Base-by-base conservation (phyloP, 2,113 vertebrate species). In the Cygnus atratus region DNA sequence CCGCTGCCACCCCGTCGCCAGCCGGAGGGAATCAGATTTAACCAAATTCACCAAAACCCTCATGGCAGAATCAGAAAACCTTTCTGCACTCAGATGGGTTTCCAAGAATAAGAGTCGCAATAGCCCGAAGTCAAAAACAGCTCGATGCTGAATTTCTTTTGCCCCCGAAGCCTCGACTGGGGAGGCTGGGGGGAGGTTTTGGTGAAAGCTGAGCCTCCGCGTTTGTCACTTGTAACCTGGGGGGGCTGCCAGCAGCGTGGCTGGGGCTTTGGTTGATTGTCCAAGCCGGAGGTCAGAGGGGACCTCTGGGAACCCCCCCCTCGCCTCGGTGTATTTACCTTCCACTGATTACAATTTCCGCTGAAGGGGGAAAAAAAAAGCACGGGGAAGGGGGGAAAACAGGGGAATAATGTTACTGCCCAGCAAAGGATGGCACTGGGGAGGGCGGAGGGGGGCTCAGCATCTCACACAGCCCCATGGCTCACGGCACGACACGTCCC, bases 281-380 rank as follows among this genome's bases (percentile, higher is more conserved):
- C 82, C 84, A 68, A 1, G 39, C 44, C 37, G 3, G 3, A 85
- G 84, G 87, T 87, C 87, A 85, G 84, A 82, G 66, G 44, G 54
- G 74, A 55, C 41, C 68, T 79, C 48, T 29, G 67, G 92, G 88
- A 43, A 24, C 31, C 13, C 72, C 75, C 66, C 48, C 57, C 33
- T 10, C 1, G 63, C 74, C 57, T 74, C 1, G 0, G 12, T 65
- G 57, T 94, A 90, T 95, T 97, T 96, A 92, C 86, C 72, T 96
- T 96, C 84, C 66, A 80, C 91, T 95, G 95, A 95, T 95, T 94
- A 92, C 82, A 90, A 31, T 93, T 97, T 96, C 85, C 68, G 22
- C 73, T 44, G 26, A 83, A 55, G 62, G 75, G 14, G 10, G 11
- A 11, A 70, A 90, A 91, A 62, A 91, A 91, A 57, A 8, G 54